Base-by-base conservation (phyloP, 2,888 invertebrate genomes). In the Nemotelus pantherinus region DNA sequence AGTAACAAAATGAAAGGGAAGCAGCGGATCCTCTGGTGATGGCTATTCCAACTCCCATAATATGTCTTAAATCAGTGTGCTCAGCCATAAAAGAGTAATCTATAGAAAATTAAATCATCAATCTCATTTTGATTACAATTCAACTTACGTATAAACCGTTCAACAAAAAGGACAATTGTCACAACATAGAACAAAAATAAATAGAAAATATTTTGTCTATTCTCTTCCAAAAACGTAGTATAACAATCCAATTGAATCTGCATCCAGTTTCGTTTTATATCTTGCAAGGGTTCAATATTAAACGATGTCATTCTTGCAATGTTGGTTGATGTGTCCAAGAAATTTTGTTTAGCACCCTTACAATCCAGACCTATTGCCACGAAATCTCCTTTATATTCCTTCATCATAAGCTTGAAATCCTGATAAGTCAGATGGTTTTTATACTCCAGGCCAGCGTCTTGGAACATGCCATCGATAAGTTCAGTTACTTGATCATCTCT, bases 41-140 rank as follows among this genome's bases (percentile, higher is more conserved):
- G 5, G 97, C 97, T 71, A 98, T 98, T 0, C 98, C 97, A 2
- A 96, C 96, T 1, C 98, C 98, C 98, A 98, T 98, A 63, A 98
- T 97, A 84, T 98, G 96, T 1, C 98, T 89, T 81, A 98, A 88
- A 86, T 98, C 98, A 44, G 96, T 93, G 86, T 98, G 97, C 84
- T 98, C 98, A 0, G 96, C 93, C 95, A 98, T 95, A 86, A 97
- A 97, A 0, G 97, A 96, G 85, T 98, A 98, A 88, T 97, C 94
- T 94, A 83, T 2, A 86, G 79, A 41, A 68, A 60, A 63, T 3
- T 5, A 2, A 63, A 3, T 43, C 3, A 39, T 58, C 7, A 63
- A 9, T 9, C 57, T 25, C 44, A 6, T 44, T 64, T 25, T 25
- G 5, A 64, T 39, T 41, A 64, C 10, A 6, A 10, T 6, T 60